Percentiles rank a stretch among this genome's conserved stretches.
These are phyloP conservation scores for Conomelus anceps DNA, from an alignment of 2,888 invertebrate genomes.

Conservation along the genomic window DNA sequence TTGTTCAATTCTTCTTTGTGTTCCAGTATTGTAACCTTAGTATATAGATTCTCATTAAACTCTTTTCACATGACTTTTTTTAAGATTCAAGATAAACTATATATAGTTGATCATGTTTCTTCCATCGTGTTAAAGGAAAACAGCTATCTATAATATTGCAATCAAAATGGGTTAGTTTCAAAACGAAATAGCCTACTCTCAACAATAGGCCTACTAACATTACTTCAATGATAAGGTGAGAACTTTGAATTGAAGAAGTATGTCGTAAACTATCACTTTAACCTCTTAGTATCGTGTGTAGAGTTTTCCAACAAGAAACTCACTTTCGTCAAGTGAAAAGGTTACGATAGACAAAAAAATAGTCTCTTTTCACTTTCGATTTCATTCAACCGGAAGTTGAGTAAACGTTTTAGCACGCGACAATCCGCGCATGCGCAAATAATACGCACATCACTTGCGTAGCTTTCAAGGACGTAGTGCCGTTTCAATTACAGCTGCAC, in stretches of 20 bases:
- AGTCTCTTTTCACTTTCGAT: background rate
- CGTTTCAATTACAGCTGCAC: background rate
- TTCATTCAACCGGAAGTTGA: background rate
- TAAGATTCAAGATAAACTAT: no score
- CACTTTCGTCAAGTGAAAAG: background rate
- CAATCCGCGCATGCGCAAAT: background rate
- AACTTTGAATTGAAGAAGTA: background rate
- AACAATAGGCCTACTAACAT: background rate
- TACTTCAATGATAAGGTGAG: background rate
- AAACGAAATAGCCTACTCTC: background rate
- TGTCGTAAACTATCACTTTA: background rate
- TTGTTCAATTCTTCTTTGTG: no score
- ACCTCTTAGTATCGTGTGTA: background rate
- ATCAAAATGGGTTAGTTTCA: background rate
- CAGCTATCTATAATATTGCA: background rate
- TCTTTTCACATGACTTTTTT: no score
- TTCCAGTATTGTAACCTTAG: no score
- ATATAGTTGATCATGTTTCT: no score
- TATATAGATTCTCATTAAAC: no score
- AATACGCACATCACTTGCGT: background rate
- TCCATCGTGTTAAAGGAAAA: no score
- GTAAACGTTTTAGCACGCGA: background rate
- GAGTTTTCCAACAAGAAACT: background rate
- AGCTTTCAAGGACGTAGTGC: background rate
- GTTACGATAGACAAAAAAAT: background rate